Conservation (phyloP, 2,797 vertebrate genomes). For the Peromyscus attwateri region DNA sequence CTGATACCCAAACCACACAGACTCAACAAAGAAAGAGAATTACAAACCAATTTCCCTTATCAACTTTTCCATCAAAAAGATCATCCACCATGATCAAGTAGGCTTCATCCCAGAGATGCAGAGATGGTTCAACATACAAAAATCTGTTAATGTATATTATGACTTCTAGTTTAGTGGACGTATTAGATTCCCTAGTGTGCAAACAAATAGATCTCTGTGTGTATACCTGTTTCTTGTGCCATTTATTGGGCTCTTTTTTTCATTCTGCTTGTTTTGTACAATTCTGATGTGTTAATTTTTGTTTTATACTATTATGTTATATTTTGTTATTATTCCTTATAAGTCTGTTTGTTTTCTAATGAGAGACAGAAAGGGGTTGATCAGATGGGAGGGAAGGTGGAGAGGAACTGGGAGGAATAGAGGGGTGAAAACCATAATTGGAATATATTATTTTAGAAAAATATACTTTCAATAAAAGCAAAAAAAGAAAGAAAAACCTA, state of each 20-base stretch:
- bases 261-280: background rate
- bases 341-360: background rate
- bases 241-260: background rate
- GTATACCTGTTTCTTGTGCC: background rate
- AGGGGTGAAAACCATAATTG: background rate
- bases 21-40: background rate
- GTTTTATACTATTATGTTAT: background rate
- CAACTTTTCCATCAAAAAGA: background rate
- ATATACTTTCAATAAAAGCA: background rate
- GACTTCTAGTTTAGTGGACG: background rate
- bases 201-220: background rate
- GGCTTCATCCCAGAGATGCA: background rate
- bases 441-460: background rate
- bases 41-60: background rate
- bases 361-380: background rate
- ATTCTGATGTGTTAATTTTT: background rate
- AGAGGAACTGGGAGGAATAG: background rate
- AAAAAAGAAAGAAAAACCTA: background rate
- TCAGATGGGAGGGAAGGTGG: background rate
- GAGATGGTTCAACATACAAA: background rate
- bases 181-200: background rate
- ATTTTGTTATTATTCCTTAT: background rate
- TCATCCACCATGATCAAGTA: background rate
- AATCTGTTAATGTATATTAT: background rate
- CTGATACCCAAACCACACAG: background rate